Evolutionary conservation across 2,113 vertebrate species (phyloP).

Genomic region (Pelodiscus sinensis): DNA sequence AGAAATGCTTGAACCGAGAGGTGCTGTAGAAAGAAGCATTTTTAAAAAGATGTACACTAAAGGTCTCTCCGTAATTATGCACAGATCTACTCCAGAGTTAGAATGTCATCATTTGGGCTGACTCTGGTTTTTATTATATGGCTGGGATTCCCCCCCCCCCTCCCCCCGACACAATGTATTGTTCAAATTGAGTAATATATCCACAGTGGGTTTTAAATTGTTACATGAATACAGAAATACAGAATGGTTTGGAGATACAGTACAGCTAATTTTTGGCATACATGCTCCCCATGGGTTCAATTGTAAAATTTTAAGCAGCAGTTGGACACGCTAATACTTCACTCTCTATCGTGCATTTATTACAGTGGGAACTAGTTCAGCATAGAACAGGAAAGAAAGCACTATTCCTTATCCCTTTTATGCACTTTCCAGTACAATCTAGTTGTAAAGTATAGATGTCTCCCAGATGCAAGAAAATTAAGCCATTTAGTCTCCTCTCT

Average conservation of each 20-base stretch:
- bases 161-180: constrained; percentile 2
- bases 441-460: constrained; percentile 49
- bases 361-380: constrained; percentile 20
- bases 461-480: constrained; percentile 65
- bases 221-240: constrained; percentile 22
- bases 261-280: constrained; percentile 25
- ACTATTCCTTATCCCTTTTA: background rate
- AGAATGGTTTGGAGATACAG: constrained; percentile 9
- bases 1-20: background rate
- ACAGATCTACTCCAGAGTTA: background rate
- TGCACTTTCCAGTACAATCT: background rate
- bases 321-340: constrained; percentile 18
- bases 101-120: background rate
- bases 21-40: constrained; percentile 8
- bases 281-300: background rate
- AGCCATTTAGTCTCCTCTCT: constrained; percentile 57
- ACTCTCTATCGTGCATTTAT: constrained; percentile 27
- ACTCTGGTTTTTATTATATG: background rate
- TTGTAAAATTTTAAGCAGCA: constrained; percentile 40
- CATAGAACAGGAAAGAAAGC: constrained; percentile 35
- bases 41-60: background rate
- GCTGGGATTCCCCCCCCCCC: background rate
- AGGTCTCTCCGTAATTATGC: background rate
- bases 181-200: constrained; percentile 1
- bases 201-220: constrained; percentile 16